Conservation (phyloP, 1,140 invertebrate genomes). For the Acromyrmex echinatior region DNA sequence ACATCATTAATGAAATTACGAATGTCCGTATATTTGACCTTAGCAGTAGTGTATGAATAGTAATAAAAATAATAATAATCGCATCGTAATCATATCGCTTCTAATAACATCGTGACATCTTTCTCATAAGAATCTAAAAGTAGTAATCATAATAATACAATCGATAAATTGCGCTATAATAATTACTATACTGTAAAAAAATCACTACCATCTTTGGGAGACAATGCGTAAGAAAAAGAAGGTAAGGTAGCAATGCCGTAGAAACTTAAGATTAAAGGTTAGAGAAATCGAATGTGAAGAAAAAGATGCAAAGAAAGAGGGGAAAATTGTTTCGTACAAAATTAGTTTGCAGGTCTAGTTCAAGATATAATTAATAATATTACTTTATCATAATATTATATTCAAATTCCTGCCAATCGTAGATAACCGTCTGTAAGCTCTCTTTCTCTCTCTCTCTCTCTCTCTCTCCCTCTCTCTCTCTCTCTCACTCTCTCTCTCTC, state of each 20-base stretch:
- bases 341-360: constrained; percentile 69
- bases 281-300: background rate
- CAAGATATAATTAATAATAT: constrained; percentile 70
- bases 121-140: constrained; percentile 67
- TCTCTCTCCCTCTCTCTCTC: background rate
- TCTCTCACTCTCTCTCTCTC: constrained; percentile 13
- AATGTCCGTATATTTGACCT: constrained; percentile 82
- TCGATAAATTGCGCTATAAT: constrained; percentile 62
- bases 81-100: constrained; percentile 75
- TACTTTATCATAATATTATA: constrained; percentile 67
- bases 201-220: constrained; percentile 83
- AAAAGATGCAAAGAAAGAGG: constrained; percentile 38
- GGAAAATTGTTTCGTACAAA: constrained; percentile 68
- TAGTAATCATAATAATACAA: constrained; percentile 75
- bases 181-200: constrained; percentile 68
- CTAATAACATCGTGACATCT: constrained; percentile 71
- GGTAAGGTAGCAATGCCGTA: constrained; percentile 49
- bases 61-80: constrained; percentile 68
- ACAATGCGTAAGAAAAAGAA: constrained; percentile 72
- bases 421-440: constrained; percentile 63
- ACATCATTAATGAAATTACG: constrained; percentile 73
- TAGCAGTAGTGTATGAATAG: constrained; percentile 70
- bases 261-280: constrained; percentile 9
- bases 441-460: constrained; percentile 44
- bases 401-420: constrained; percentile 65